A percentile compares a stretch with the other conserved stretches of the same genome.
Conservation (phyloP, 2,888 invertebrate genomes). For the Apamea sordens region DNA sequence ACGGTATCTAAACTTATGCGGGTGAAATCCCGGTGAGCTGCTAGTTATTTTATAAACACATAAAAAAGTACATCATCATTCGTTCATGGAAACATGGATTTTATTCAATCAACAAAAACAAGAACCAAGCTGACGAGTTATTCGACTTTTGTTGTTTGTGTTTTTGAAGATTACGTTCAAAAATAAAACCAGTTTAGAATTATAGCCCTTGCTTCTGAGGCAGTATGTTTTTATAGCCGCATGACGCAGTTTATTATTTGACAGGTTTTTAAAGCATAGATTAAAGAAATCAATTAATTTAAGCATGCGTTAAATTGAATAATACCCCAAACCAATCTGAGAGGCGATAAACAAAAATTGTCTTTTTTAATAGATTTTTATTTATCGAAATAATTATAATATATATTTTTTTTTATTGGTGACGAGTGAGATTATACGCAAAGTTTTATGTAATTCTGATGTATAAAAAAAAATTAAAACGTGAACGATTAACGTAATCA, state of each 20-base stretch:
- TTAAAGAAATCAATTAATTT: slow-evolving; percentile 5
- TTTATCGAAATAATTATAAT: background rate
- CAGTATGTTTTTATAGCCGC: too few species aligned
- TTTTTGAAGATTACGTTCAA: background rate
- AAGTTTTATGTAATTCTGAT: background rate
- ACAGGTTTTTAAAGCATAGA: background rate
- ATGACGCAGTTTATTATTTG: background rate
- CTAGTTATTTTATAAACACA: too few species aligned
- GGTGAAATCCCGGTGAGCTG: too few species aligned
- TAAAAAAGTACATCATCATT: too few species aligned
- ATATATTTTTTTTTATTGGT: background rate
- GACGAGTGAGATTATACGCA: slow-evolving; percentile 7
- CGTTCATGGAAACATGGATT: background rate
- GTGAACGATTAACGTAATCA: too few species aligned
- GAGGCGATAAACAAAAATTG: background rate
- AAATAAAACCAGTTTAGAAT: background rate
- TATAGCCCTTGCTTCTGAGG: too few species aligned
- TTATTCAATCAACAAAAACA: background rate
- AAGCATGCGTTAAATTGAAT: slow-evolving; percentile 6
- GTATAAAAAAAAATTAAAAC: too few species aligned
- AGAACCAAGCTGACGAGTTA: background rate
- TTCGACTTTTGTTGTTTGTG: background rate
- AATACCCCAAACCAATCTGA: background rate
- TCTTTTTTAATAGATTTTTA: background rate
- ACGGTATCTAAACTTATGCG: too few species aligned